phyloP scores from a whole-genome alignment of 2,797 vertebrate genomes.

The Sebastolobus altivelis region DNA sequence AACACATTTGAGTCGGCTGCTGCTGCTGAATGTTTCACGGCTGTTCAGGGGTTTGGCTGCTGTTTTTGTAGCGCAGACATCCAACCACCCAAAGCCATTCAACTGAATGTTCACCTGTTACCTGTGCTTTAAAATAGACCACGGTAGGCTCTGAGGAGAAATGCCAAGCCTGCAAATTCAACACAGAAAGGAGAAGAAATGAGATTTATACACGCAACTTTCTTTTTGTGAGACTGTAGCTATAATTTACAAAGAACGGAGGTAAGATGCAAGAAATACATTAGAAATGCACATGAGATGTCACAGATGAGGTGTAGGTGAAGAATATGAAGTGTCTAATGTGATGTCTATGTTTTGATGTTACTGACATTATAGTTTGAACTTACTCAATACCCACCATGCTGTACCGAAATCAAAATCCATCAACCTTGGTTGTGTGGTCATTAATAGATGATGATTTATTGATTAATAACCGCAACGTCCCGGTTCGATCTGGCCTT shows the following conservation, averaged over 20 bases:
- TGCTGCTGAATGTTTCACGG: slow-evolving; percentile 38
- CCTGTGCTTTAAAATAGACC: slow-evolving; percentile 44
- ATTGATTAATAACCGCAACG: no score
- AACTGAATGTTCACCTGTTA: slow-evolving; percentile 59
- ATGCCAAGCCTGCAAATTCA: slow-evolving; percentile 18
- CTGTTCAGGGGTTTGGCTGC: slow-evolving; percentile 46
- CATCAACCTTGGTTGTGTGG: no score
- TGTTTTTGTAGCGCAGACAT: slow-evolving; percentile 37
- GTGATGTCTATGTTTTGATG: no score
- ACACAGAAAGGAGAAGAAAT: slow-evolving; percentile 3
- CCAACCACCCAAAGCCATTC: slow-evolving; percentile 35
- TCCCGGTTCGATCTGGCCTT: no score
- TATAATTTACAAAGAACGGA: not conserved
- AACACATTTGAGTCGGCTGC: slow-evolving; percentile 27
- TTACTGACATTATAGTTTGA: no score
- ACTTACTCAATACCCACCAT: no score
- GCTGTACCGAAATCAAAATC: no score
- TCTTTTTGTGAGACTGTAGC: not conserved
- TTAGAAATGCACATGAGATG: not conserved
- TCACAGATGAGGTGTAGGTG: not conserved
- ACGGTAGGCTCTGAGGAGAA: not conserved
- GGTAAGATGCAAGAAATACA: not conserved
- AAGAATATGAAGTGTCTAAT: not conserved
- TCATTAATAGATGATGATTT: no score
- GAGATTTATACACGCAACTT: not conserved